These are phyloP conservation scores for Peribatodes rhomboidaria DNA, from an alignment of 2,888 invertebrate species.

Conservation along the genomic window DNA sequence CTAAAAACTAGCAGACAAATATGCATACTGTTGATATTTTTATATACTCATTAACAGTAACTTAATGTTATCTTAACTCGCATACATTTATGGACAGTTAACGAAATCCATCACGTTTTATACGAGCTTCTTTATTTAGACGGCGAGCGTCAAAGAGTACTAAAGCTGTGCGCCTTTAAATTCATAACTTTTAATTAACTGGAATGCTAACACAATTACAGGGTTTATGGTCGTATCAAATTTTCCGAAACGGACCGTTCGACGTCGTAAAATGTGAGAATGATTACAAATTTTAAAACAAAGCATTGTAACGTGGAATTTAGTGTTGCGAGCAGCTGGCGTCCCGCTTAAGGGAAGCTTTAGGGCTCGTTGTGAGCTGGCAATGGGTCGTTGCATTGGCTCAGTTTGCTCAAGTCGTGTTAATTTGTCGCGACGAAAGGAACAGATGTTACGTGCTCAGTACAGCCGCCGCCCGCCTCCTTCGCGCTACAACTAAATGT, in stretches of 20 bases:
- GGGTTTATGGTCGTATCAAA: conserved; percentile 85
- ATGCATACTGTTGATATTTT: conserved; percentile 58
- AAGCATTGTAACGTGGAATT: conserved; percentile 83
- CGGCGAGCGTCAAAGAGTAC: conserved; percentile 72
- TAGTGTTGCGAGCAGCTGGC: conserved; percentile 81
- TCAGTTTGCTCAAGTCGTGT: conserved; percentile 77
- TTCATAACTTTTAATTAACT: conserved; percentile 86
- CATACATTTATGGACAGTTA: conserved; percentile 62
- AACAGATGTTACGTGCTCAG: conserved; percentile 76
- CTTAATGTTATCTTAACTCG: conserved; percentile 66
- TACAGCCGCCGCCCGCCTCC: conserved; percentile 45
- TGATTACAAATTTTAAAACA: conserved; percentile 86
- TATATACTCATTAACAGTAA: conserved; percentile 67
- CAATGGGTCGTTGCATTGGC: conserved; percentile 75
- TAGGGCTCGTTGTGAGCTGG: conserved; percentile 75
- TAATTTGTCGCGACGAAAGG: conserved; percentile 80
- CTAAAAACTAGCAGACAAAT: conserved; percentile 60
- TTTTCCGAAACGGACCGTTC: conserved; percentile 85
- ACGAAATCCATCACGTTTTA: conserved; percentile 73
- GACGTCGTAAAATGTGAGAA: conserved; percentile 85
- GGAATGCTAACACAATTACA: conserved; percentile 84
- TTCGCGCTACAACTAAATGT: conserved; percentile 47
- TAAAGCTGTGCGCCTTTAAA: conserved; percentile 79
- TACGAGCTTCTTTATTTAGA: conserved; percentile 64
- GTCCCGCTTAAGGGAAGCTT: conserved; percentile 78